Conservation (phyloP, 2,113 vertebrate species). For the Corythornis vintsioides region DNA sequence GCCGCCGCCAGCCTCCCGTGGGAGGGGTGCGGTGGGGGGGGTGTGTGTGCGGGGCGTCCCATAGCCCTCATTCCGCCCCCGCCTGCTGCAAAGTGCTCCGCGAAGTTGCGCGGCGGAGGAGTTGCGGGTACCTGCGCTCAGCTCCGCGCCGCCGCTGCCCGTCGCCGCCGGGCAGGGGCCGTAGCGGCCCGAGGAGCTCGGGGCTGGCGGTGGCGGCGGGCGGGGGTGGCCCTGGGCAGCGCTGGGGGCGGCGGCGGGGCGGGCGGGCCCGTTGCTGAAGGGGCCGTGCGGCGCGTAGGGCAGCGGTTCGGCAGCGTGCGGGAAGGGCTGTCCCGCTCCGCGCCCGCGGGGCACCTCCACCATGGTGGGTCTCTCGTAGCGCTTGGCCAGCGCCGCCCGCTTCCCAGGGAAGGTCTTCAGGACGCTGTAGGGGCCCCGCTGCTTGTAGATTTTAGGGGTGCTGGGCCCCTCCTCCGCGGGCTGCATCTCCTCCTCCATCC, state of each 20-base stretch:
- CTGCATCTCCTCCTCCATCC: constrained; percentile 87
- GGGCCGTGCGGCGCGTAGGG: constrained; percentile 79
- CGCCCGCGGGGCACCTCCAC: constrained; percentile 86
- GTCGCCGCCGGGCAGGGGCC: constrained; percentile 67
- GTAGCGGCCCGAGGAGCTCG: constrained; percentile 70
- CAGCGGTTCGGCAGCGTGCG: constrained; percentile 75
- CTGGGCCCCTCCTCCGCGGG: constrained; percentile 88
- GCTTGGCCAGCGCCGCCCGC: constrained; percentile 81
- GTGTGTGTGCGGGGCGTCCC: neutral
- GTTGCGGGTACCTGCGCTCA: constrained; percentile 86
- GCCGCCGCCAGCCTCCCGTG: neutral
- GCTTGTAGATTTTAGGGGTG: constrained; percentile 87
- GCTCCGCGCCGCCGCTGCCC: constrained; percentile 72
- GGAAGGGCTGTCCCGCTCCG: constrained; percentile 72
- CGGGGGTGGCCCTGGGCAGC: constrained; percentile 59
- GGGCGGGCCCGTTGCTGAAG: constrained; percentile 81
- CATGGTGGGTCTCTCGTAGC: constrained; percentile 89
- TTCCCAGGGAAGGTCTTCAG: constrained; percentile 89
- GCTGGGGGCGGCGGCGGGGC: constrained; percentile 82
- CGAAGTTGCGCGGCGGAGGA: constrained; percentile 36
- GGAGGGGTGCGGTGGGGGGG: too few relatives aligned
- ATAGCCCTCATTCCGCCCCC: neutral
- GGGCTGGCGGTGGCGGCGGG: constrained; percentile 54
- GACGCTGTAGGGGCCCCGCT: constrained; percentile 86
- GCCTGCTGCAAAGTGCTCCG: neutral